Base-by-base conservation (phyloP, 1,140 invertebrate genomes). In the Metaphire vulgaris region DNA sequence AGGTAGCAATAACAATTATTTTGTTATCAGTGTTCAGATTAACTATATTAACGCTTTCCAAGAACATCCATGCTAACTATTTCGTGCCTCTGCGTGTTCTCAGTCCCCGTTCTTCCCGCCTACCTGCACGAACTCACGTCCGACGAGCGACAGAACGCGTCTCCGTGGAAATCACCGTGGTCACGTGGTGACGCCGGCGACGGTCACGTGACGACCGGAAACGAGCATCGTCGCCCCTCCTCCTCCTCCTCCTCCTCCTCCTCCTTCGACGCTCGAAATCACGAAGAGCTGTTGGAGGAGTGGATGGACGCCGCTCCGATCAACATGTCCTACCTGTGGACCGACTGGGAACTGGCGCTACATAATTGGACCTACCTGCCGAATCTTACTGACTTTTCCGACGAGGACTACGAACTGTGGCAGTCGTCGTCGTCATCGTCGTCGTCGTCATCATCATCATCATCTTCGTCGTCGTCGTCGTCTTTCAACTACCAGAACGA, bases 41-140 rank as follows among this genome's bases (percentile, higher is more conserved):
- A n/a, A n/a, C n/a, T n/a, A n/a, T n/a, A n/a, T n/a, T n/a, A n/a
- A n/a, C n/a, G n/a, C n/a, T n/a, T n/a, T n/a, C n/a, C n/a, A n/a
- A n/a, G n/a, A n/a, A n/a, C n/a, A n/a, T n/a, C n/a, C n/a, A n/a
- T n/a, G n/a, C n/a, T n/a, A n/a, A n/a, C n/a, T n/a, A n/a, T n/a
- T n/a, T n/a, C n/a, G n/a, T n/a, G n/a, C n/a, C n/a, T n/a, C n/a
- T n/a, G n/a, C n/a, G 41, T 72, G 21, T 21, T 79, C 78, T 74
- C 84, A 93, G 92, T 94, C 69, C 92, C 92, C 33, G 93, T 94
- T 78, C 89, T 93, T 81, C 92, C 92, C 1, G 91, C 92, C 83
- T 92, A 91, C 83, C 86, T 93, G 33, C 88, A 90, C 86, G 72
- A 77, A 29, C 74, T 78, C 0, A 81, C 81, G 65, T 71, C 78